These are phyloP conservation scores for Reticulitermes lucifugus DNA, from an alignment of 2,888 invertebrate genomes.

Conservation along the genomic window DNA sequence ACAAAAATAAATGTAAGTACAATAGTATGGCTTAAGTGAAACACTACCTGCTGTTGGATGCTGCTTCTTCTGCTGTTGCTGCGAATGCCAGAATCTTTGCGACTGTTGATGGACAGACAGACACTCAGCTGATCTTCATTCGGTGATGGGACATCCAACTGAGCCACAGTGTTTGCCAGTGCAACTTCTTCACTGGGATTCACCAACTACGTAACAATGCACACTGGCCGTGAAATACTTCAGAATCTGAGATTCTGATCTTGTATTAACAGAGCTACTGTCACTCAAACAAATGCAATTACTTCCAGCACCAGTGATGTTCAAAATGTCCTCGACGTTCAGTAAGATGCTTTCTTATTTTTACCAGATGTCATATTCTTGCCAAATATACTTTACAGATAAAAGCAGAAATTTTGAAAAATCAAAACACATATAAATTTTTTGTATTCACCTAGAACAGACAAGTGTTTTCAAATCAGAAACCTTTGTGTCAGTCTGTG, in stretches of 20 bases:
- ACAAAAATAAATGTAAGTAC: background rate
- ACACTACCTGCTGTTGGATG: slow-evolving; percentile 82
- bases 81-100: slow-evolving; percentile 89
- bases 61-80: slow-evolving; percentile 88
- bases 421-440: too few species aligned
- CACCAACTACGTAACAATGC: background rate
- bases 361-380: too few species aligned
- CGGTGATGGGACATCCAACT: slow-evolving; percentile 47
- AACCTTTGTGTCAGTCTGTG: too few species aligned
- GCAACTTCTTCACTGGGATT: slow-evolving; percentile 27
- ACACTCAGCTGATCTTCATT: slow-evolving; percentile 74
- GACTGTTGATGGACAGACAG: slow-evolving; percentile 82
- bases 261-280: too few species aligned
- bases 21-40: background rate
- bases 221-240: background rate
- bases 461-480: too few species aligned
- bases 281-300: too few species aligned
- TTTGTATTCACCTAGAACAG: too few species aligned
- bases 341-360: too few species aligned
- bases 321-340: too few species aligned
- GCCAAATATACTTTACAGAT: too few species aligned
- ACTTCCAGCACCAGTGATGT: too few species aligned
- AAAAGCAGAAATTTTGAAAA: too few species aligned
- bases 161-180: slow-evolving; percentile 1
- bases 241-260: background rate